phyloP scores from a whole-genome alignment of 1,140 invertebrate species.

The Conus betulinus region DNA sequence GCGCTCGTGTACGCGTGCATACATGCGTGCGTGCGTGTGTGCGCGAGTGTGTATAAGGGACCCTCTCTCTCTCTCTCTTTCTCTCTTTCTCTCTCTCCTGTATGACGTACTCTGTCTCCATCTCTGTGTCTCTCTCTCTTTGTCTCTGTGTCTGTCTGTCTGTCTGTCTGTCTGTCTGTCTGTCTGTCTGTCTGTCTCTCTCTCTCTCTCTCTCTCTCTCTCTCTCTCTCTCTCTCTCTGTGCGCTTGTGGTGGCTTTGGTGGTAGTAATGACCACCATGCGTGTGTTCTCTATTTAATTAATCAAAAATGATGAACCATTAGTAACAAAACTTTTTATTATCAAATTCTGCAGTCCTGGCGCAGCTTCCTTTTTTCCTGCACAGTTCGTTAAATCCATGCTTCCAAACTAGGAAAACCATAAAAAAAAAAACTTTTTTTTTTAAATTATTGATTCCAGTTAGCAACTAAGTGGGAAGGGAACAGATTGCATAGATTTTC shows the following conservation, averaged over 20 bases:
- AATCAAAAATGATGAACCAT: background rate
- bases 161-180: background rate
- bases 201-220: constrained; percentile 5
- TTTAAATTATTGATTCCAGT: too few species aligned
- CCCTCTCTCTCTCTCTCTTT: too few species aligned
- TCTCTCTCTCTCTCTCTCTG: background rate
- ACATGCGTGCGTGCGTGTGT: too few species aligned
- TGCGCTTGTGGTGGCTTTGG: background rate
- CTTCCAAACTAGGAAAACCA: too few species aligned
- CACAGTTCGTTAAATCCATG: too few species aligned
- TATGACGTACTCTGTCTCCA: background rate
- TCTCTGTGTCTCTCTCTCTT: background rate
- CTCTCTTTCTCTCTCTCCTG: background rate
- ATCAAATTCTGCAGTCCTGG: background rate
- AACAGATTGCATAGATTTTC: too few species aligned
- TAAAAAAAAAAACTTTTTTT: too few species aligned
- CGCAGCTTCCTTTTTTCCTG: too few species aligned
- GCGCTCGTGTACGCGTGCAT: too few species aligned
- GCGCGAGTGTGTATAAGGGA: too few species aligned
- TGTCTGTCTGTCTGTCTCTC: background rate
- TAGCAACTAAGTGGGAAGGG: too few species aligned
- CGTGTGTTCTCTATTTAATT: background rate
- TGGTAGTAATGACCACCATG: background rate
- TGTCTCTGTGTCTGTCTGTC: background rate
- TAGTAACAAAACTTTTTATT: background rate